A percentile compares a stretch with the other conserved stretches of the same genome.
phyloP scores from a whole-genome alignment of 2,888 invertebrate species.

The Machimus rusticus region DNA sequence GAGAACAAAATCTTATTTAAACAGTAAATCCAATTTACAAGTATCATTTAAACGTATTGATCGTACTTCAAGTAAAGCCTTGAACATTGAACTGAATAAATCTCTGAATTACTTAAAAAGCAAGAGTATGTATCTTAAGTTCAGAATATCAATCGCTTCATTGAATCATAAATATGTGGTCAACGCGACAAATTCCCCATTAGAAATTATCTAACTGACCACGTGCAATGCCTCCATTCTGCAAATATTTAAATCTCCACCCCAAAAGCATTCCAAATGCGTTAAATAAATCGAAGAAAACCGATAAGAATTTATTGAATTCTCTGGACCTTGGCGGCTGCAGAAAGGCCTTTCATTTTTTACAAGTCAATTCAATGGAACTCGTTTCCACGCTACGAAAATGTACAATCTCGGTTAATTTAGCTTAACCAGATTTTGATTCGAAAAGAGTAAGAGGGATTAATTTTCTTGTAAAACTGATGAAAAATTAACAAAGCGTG shows the following conservation, averaged over 20 bases:
- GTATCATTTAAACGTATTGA: background rate
- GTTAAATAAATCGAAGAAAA: background rate
- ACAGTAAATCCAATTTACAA: background rate
- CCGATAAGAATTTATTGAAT: background rate
- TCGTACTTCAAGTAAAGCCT: background rate
- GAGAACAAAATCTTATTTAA: background rate
- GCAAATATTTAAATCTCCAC: background rate
- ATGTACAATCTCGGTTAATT: background rate
- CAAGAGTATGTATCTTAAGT: background rate
- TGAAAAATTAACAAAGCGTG: background rate
- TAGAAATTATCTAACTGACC: background rate
- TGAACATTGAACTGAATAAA: background rate
- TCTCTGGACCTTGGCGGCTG: constrained; percentile 1
- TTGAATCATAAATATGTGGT: background rate
- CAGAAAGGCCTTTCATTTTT: constrained; percentile 9
- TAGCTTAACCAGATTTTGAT: background rate
- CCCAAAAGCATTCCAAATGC: background rate
- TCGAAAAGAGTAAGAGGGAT: background rate
- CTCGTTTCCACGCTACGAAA: background rate
- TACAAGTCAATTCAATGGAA: background rate
- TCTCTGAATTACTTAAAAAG: background rate
- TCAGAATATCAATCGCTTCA: background rate
- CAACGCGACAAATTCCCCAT: background rate
- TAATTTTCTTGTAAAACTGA: background rate
- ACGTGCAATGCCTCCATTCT: background rate